Conservation (phyloP, 2,113 vertebrate species). For the Aptenodytes forsteri region DNA sequence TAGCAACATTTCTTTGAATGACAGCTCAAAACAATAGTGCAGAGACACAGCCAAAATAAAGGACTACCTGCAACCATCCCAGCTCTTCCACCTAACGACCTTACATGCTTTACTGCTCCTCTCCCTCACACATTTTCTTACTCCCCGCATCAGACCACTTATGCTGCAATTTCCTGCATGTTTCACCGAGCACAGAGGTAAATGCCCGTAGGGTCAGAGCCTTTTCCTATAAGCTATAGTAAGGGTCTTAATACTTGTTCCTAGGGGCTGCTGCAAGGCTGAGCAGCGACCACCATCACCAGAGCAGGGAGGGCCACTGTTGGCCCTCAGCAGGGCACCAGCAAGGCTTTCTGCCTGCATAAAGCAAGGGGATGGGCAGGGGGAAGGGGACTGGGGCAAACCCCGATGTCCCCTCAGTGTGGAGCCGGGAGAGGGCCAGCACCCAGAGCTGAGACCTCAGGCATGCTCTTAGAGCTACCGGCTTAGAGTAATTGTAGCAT, state of each 20-base stretch:
- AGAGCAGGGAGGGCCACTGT: background rate
- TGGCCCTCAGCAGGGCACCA: background rate
- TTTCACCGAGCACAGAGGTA: fast-evolving
- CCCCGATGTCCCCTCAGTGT: fast-evolving
- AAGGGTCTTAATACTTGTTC: background rate
- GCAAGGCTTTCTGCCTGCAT: background rate
- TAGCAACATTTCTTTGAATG: background rate
- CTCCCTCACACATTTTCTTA: background rate
- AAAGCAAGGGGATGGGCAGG: background rate
- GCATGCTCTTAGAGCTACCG: background rate
- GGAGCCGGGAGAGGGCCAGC: background rate
- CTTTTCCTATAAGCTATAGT: background rate
- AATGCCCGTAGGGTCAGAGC: background rate
- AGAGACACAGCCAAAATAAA: background rate
- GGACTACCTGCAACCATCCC: background rate
- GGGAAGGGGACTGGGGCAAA: background rate
- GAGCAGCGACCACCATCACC: background rate
- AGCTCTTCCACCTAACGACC: background rate
- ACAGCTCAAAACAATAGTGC: background rate
- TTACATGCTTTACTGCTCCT: background rate
- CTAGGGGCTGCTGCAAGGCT: background rate
- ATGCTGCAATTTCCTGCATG: fast-evolving
- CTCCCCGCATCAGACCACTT: background rate
- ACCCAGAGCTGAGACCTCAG: background rate
- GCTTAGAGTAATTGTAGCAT: background rate